phyloP scores from a whole-genome alignment of 37 sponge, comb jelly and placozoan genomes.

The Lycopodina hypogea region DNA sequence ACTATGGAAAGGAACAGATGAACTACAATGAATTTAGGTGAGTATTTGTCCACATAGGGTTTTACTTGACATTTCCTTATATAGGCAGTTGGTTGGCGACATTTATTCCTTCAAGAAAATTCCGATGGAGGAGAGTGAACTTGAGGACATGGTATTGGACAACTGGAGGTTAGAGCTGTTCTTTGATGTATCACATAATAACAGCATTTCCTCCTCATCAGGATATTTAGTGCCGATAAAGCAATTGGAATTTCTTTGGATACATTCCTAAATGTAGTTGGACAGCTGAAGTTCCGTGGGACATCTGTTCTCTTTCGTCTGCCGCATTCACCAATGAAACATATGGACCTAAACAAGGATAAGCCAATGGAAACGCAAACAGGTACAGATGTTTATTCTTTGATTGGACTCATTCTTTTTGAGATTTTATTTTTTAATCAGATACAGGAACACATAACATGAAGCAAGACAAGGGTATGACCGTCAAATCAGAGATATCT shows the following conservation, averaged over 20 bases:
- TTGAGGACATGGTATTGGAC: constrained; percentile 18
- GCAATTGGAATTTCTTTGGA: constrained; percentile 49
- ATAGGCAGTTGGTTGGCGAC: constrained; percentile 42
- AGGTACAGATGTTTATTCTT: background rate
- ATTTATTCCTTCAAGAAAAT: constrained; percentile 30
- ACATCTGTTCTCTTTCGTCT: constrained; percentile 86
- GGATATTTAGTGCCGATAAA: background rate
- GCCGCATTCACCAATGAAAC: constrained; percentile 57
- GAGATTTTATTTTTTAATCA: too few relatives aligned
- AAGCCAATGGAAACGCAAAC: too few relatives aligned
- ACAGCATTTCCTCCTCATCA: background rate
- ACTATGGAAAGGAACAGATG: constrained; percentile 44
- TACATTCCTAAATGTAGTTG: constrained; percentile 74
- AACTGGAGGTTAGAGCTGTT: constrained; percentile 49
- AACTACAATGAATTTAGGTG: constrained; percentile 67
- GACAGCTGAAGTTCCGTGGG: constrained; percentile 91
- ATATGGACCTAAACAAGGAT: background rate
- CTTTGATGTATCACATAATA: too few relatives aligned
- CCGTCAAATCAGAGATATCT: background rate
- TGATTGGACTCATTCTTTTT: background rate
- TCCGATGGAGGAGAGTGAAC: constrained; percentile 1
- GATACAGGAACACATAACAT: background rate
- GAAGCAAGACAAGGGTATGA: background rate
- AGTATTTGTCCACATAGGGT: background rate
- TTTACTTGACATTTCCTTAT: background rate